Evolutionary conservation across 2,888 invertebrate genomes (phyloP).

Genomic region (Phymatocera aterrima): DNA sequence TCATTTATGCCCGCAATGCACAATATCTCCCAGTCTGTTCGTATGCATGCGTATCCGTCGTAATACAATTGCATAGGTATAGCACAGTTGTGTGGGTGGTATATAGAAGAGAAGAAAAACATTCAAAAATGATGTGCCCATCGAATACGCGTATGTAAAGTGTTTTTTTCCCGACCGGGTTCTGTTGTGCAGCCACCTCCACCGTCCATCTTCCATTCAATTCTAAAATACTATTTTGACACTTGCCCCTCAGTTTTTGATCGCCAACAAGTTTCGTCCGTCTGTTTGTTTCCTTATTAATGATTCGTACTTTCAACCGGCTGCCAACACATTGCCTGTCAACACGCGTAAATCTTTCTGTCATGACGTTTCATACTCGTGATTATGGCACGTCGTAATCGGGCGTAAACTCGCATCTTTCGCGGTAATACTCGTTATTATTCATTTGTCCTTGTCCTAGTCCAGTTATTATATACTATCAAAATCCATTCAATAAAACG

Average conservation of each 20-base stretch:
- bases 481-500: neutral
- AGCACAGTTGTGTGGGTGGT: neutral
- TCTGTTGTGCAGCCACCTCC: neutral
- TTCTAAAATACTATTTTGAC: conserved; percentile 1
- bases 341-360: too few relatives aligned
- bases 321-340: neutral
- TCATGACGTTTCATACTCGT: conserved; percentile 54
- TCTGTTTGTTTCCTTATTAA: neutral
- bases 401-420: neutral
- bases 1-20: neutral
- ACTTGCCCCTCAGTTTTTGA: neutral
- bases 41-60: neutral
- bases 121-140: too few relatives aligned
- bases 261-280: neutral
- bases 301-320: neutral
- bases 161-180: neutral
- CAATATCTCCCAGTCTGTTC: too few relatives aligned
- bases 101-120: too few relatives aligned
- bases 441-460: neutral
- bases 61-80: neutral
- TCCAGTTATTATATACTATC: neutral
- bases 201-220: conserved; percentile 39
- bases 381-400: too few relatives aligned
- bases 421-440: too few relatives aligned
- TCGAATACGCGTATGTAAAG: neutral